Conservation (phyloP, 2,797 vertebrate species). For the Lithobates pipiens region DNA sequence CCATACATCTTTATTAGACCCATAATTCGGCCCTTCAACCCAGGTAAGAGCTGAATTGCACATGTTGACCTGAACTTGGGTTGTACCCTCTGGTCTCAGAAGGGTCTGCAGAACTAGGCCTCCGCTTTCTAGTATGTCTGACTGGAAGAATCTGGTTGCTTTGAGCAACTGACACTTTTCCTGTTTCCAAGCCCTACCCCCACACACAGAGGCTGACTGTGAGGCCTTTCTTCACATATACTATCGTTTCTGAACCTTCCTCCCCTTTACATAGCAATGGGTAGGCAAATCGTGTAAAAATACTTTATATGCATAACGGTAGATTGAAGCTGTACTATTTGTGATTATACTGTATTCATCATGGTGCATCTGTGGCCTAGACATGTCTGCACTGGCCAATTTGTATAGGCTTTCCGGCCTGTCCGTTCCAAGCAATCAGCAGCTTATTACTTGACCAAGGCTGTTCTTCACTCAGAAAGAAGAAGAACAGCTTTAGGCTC, state of each 20-base stretch:
- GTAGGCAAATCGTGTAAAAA: background rate
- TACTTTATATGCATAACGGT: background rate
- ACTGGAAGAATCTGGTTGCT: too few relatives aligned
- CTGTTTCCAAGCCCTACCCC: background rate
- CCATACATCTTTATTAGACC: too few relatives aligned
- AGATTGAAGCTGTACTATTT: slow-evolving; percentile 2
- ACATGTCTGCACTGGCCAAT: background rate
- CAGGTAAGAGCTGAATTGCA: too few relatives aligned
- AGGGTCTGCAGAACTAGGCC: too few relatives aligned
- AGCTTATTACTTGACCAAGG: too few relatives aligned
- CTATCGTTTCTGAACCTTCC: background rate
- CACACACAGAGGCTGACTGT: too few relatives aligned
- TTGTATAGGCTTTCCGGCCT: background rate
- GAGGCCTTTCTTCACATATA: too few relatives aligned
- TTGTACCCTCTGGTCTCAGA: too few relatives aligned
- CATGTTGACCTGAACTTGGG: too few relatives aligned
- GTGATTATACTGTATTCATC: background rate
- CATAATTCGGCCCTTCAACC: too few relatives aligned
- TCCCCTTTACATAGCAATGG: background rate
- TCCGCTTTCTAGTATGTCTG: background rate
- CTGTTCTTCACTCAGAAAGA: background rate
- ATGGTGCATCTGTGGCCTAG: background rate
- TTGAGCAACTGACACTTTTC: background rate
- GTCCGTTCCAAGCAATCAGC: too few relatives aligned
- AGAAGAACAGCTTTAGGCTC: background rate